phyloP scores from a whole-genome alignment of 2,113 vertebrate genomes.

The Mesembrinibis cayennensis region DNA sequence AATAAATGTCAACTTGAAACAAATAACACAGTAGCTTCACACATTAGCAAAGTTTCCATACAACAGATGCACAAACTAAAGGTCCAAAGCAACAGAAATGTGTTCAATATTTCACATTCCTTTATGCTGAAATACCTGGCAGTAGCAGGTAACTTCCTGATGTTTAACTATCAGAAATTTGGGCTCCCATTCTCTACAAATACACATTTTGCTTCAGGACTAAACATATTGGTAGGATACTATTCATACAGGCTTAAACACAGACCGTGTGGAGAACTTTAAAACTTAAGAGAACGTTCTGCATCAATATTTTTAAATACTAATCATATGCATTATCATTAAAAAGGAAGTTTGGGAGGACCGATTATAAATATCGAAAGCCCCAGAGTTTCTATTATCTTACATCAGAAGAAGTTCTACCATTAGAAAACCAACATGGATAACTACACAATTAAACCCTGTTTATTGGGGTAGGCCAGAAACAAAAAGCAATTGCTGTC shows the following conservation, averaged over 20 bases:
- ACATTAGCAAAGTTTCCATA: background rate
- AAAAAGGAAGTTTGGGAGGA: background rate
- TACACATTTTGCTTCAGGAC: background rate
- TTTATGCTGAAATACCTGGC: background rate
- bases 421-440: background rate
- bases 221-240: background rate
- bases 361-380: background rate
- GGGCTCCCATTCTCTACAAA: background rate
- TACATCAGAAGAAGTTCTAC: background rate
- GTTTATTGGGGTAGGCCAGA: background rate
- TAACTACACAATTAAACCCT: background rate
- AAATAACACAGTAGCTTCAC: background rate
- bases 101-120: background rate
- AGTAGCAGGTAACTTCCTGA: background rate
- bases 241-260: background rate
- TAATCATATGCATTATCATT: background rate
- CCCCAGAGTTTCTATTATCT: background rate
- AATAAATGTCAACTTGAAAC: background rate
- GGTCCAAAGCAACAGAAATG: background rate
- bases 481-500: background rate
- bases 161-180: background rate
- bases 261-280: background rate
- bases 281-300: background rate
- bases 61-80: background rate
- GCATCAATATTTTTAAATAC: background rate